Base-by-base conservation (phyloP, 2,888 invertebrate species). In the Agrilus mali region DNA sequence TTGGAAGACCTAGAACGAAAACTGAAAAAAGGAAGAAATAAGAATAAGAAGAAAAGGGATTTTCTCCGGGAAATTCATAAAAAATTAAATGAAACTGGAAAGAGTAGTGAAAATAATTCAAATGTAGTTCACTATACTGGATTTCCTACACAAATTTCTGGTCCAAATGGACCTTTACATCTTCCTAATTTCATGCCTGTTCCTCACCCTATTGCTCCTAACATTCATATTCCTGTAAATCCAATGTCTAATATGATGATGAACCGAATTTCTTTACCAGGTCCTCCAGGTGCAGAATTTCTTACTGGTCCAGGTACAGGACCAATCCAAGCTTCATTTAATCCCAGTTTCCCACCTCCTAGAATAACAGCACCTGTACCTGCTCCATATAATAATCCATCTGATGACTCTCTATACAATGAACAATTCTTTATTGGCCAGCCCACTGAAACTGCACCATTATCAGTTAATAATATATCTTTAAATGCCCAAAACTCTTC, bases 1-100 rank as follows among this genome's bases (percentile, higher is more conserved):
- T 46, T 67, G 41, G 61, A 67, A 44, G 66, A 67, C 51, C 51
- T 67, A 27, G 59, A 60, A 12, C 57, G 57, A 16, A 64, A 64
- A 48, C 49, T 65, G 27, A 59, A 57, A 16, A 14, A 33, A 2
- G 43, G 45, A 10, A 42, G 36, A 16, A 44, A 43, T 38, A 15
- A 38, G 38, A 22, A 17, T 17, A 10, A 33, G 27, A 45, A 44
- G 38, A 44, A 44, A 39, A 22, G 34, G 32, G 27, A 43, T 13
- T 42, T 37, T 37, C 39, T 47, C 4, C 44, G 47, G 10, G 46
- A 50, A 41, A 33, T 48, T 15, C 40, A 43, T 3, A 15, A 48
- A 33, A 42, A 38, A 14, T 38, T 49, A 27, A 47, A 47, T 27
- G 43, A 42, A 33, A 32, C 43, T 6, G 17, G 27, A 12, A 36